These are phyloP conservation scores for Albula goreensis DNA, from an alignment of 2,113 vertebrate species.

Conservation along the genomic window DNA sequence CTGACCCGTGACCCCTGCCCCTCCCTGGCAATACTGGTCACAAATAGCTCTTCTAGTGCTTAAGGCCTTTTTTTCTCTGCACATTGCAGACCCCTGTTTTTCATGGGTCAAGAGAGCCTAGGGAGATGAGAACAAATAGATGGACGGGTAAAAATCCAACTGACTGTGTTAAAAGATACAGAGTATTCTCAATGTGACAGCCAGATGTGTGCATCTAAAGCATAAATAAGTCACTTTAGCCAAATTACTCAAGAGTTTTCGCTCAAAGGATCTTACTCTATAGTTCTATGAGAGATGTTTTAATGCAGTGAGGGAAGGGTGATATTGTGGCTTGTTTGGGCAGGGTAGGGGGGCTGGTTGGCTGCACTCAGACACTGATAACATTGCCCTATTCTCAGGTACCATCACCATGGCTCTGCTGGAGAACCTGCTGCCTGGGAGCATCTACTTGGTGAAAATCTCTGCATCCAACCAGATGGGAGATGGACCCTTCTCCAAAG, in stretches of 20 bases:
- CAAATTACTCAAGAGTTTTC: too few relatives aligned
- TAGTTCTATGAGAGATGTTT: neutral
- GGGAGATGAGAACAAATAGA: neutral
- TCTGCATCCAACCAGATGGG: conserved; percentile 89
- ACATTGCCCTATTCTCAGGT: conserved; percentile 62
- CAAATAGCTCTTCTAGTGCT: conserved; percentile 11
- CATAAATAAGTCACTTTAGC: neutral
- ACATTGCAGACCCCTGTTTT: neutral
- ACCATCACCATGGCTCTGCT: conserved; percentile 91
- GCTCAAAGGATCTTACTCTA: too few relatives aligned
- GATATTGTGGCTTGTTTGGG: too few relatives aligned
- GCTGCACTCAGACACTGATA: conserved; percentile 3
- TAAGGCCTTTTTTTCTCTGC: conserved; percentile 1
- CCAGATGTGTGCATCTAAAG: neutral
- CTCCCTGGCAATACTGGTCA: conserved; percentile 15
- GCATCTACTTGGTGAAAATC: conserved; percentile 88
- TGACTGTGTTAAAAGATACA: neutral
- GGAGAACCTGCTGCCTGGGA: conserved; percentile 86
- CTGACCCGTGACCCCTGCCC: conserved; percentile 36
- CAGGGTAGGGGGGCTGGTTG: neutral
- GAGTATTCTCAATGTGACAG: neutral
- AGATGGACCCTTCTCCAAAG: conserved; percentile 88
- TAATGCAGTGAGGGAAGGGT: neutral
- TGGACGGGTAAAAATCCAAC: neutral
- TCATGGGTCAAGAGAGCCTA: neutral